A percentile compares a stretch with the other conserved stretches of the same genome.
Conservation (phyloP, 2,888 invertebrate genomes). For the Eulithis testata region DNA sequence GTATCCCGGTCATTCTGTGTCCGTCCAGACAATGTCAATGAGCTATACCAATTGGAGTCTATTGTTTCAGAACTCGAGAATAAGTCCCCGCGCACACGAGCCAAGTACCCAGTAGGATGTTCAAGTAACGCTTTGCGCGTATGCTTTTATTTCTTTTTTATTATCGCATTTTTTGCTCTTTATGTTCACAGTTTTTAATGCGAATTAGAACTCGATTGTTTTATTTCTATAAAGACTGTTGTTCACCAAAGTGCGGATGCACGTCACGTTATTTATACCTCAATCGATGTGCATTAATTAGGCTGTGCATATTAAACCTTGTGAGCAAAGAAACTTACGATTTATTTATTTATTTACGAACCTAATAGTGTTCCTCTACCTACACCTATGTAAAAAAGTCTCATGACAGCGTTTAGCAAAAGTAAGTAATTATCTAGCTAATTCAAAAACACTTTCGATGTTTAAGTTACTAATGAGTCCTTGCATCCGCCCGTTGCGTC, state of each 20-base stretch:
- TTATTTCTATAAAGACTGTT: slow-evolving; percentile 17
- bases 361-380: no score
- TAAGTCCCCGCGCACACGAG: slow-evolving; percentile 30
- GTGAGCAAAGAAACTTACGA: no score
- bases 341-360: no score
- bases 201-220: slow-evolving; percentile 41
- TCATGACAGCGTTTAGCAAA: no score
- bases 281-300: no score
- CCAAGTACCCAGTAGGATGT: slow-evolving; percentile 26
- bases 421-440: no score
- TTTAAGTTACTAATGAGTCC: background rate
- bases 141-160: slow-evolving; percentile 36
- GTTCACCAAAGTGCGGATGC: background rate
- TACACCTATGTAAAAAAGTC: no score
- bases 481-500: background rate
- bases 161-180: slow-evolving; percentile 33
- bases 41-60: background rate
- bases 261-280: background rate
- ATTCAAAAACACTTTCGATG: no score
- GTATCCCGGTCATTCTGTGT: no score
- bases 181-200: slow-evolving; percentile 41
- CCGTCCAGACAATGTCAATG: no score
- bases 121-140: slow-evolving; percentile 40
- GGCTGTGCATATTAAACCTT: no score
- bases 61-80: slow-evolving; percentile 24